A percentile compares a stretch with the other conserved stretches of the same genome.
Conservation (phyloP, 2,113 vertebrate genomes). For the Plectropomus leopardus region DNA sequence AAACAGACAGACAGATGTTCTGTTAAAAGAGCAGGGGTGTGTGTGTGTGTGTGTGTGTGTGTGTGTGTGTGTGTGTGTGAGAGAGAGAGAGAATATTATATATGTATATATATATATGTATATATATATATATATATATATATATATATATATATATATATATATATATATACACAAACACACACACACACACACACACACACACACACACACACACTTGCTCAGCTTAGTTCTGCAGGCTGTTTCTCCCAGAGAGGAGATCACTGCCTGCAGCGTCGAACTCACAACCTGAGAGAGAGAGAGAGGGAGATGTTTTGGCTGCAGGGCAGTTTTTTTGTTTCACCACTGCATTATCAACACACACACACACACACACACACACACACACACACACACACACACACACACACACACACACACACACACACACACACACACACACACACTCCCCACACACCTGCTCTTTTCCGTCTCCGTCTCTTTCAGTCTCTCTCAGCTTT, state of each 20-base stretch:
- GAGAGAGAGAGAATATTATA: no score
- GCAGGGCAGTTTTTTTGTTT: conserved; percentile 23
- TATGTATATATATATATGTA: no score
- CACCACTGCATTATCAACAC: not conserved
- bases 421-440: not conserved
- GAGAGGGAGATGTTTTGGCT: conserved; percentile 24
- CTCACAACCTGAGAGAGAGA: conserved; percentile 29
- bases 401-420: not conserved
- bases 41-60: not conserved
- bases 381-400: not conserved
- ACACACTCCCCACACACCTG: not conserved
- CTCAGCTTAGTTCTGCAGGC: not conserved
- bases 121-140: no score
- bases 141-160: no score
- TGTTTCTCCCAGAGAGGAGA: conserved; percentile 25
- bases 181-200: conserved; percentile 4
- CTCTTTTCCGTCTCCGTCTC: not conserved
- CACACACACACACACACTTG: conserved; percentile 19
- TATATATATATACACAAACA: not conserved
- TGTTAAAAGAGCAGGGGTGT: no score
- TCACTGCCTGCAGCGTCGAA: conserved; percentile 17
- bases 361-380: not conserved
- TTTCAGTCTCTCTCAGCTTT: conserved; percentile 2
- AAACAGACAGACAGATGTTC: conserved; percentile 24
- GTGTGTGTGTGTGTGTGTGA: not conserved